Evolutionary conservation across 2,797 vertebrate species (phyloP), one percentile per base, ranked within the genome.

Genomic region (Paratrypauchen microcephalus): DNA sequence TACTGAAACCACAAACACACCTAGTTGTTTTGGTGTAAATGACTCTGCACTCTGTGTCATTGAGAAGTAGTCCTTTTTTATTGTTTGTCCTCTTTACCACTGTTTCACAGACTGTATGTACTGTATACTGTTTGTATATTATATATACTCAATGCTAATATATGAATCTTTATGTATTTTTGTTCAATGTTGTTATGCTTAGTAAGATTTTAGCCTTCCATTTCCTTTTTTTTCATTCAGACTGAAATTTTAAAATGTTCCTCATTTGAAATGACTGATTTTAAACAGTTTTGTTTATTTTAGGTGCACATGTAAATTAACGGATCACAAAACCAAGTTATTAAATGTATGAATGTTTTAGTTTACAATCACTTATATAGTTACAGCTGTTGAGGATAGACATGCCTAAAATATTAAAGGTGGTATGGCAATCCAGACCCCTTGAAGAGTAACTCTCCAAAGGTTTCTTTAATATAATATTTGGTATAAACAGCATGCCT

Each of bases 121-220:
- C 77, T 92, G 90, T 92, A 91, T 78, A 86, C 88, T 90, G 87
- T 83, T 82, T 93, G 92, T 94, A 93, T 90, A 93, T 92, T 90
- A 83, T 89, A 88, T 92, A 93, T 92, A 84, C 83, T 84, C 83
- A 55, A 23, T 80, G 78, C 72, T 90, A 90, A 90, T 90, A 90
- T 91, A 88, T 92, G 81, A 75, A 88, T 83, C 73, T 82, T 23
- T 61, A 76, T 87, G 66, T 91, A 77, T 88, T 84, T 92, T 72
- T 90, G 73, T 85, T 91, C 74, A 86, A 86, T 82, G 78, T 82
- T 67, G 39, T 66, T 88, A 81, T 75, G 23, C 67, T 28, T 76
- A 77, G 77, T 87, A 77, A 62, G 70, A 83, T 77, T 68, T 64
- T 70, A 65, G 81, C 60, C 71, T 28, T 60, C 21, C 59, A 39